Percentiles rank a stretch among this genome's conserved stretches.
Conservation (phyloP, 2,113 vertebrate genomes). For the Charina bottae region DNA sequence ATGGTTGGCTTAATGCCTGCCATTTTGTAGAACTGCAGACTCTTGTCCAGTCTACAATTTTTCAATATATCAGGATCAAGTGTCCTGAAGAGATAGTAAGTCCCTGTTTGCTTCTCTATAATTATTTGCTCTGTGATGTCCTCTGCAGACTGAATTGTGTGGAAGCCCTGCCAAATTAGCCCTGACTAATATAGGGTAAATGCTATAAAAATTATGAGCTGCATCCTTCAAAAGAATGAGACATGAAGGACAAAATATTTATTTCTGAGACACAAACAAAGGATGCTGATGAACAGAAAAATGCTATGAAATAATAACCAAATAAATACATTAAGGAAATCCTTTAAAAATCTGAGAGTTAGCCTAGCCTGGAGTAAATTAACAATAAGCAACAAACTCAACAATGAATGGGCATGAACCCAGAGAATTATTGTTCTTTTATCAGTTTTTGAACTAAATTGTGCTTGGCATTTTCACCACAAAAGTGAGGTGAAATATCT, state of each 20-base stretch:
- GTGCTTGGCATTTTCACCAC: conserved; percentile 12
- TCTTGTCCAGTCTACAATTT: not conserved
- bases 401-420: not conserved
- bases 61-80: not conserved
- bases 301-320: conserved; percentile 3
- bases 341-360: not conserved
- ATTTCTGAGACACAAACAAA: not conserved
- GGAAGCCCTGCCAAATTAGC: not conserved
- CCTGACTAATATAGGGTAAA: not conserved
- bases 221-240: conserved; percentile 6
- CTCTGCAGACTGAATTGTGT: not conserved
- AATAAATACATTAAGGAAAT: conserved; percentile 4
- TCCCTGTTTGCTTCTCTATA: not conserved
- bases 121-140: not conserved
- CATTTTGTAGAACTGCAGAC: not conserved
- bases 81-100: not conserved
- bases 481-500: conserved; percentile 14
- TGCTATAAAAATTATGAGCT: not conserved
- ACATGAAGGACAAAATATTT: conserved; percentile 1
- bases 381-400: conserved; percentile 4
- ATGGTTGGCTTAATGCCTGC: not conserved
- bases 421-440: conserved; percentile 13
- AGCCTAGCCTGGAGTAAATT: not conserved
- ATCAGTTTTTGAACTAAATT: conserved; percentile 19
- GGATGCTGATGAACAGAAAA: not conserved